Conservation (phyloP, 2,797 vertebrate genomes). For the Sebastes vulpes region DNA sequence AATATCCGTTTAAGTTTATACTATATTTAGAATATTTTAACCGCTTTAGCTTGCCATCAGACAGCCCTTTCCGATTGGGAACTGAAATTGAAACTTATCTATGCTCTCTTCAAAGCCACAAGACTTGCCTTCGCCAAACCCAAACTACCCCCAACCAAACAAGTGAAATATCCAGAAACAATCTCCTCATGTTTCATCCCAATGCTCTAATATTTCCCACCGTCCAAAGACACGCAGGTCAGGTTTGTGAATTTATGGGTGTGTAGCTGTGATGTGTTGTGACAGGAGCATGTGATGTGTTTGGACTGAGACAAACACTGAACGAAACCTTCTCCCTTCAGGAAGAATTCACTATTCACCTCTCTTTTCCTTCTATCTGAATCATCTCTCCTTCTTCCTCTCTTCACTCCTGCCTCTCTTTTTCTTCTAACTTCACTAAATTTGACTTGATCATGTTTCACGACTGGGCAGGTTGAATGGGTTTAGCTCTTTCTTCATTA, state of each 20-base stretch:
- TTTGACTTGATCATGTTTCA: slow-evolving; percentile 59
- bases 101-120: no score
- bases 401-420: neutral
- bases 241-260: neutral
- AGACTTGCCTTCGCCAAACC: neutral
- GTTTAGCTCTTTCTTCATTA: slow-evolving; percentile 69
- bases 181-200: neutral
- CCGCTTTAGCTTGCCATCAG: no score
- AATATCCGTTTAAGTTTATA: no score
- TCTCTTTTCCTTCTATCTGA: neutral
- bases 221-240: neutral
- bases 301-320: neutral
- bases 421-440: slow-evolving; percentile 9
- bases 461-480: slow-evolving; percentile 58
- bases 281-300: neutral
- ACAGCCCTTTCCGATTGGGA: no score
- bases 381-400: neutral
- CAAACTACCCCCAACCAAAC: neutral
- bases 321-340: neutral
- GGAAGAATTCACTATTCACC: neutral
- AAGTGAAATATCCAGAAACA: neutral
- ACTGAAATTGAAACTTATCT: no score
- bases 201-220: neutral
- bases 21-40: no score
- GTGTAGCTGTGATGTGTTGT: neutral